Evolutionary conservation across 2,888 invertebrate genomes (phyloP).

Genomic region (Sabatieria punctata): DNA sequence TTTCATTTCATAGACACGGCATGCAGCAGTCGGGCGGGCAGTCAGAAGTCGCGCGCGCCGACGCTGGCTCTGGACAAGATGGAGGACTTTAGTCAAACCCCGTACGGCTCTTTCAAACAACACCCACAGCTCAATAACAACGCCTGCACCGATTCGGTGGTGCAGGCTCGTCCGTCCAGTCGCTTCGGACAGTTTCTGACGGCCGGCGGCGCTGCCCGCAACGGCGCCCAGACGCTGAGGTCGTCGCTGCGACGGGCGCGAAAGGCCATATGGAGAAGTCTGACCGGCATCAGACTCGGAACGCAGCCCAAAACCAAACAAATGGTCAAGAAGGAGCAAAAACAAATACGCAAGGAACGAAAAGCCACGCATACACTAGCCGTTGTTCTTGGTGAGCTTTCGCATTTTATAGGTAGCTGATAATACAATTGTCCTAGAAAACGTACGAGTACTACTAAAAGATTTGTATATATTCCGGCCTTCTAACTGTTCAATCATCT

Average conservation of each 20-base stretch:
- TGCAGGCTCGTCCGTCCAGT: neutral
- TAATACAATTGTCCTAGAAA: too few relatives aligned
- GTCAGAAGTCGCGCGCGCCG: neutral
- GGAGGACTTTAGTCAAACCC: neutral
- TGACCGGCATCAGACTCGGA: neutral
- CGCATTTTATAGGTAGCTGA: neutral
- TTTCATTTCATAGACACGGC: constrained; percentile 4
- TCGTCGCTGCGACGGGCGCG: neutral
- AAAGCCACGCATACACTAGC: constrained; percentile 97
- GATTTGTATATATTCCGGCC: too few relatives aligned
- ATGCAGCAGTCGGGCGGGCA: neutral
- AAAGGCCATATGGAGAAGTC: neutral
- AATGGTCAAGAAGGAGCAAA: constrained; percentile 18
- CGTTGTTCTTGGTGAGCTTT: constrained; percentile 75
- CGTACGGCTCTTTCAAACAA: neutral
- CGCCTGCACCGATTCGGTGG: neutral
- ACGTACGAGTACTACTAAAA: too few relatives aligned
- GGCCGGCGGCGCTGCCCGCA: neutral
- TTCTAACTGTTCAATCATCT: too few relatives aligned
- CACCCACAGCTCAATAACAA: neutral
- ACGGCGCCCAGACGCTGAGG: neutral
- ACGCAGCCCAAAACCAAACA: neutral
- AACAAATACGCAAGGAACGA: constrained; percentile 51
- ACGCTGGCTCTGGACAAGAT: neutral
- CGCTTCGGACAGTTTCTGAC: too few relatives aligned